A percentile compares a stretch with the other conserved stretches of the same genome.
Conservation (phyloP, 2,888 invertebrate species). For the Amblyjoppa proteus region DNA sequence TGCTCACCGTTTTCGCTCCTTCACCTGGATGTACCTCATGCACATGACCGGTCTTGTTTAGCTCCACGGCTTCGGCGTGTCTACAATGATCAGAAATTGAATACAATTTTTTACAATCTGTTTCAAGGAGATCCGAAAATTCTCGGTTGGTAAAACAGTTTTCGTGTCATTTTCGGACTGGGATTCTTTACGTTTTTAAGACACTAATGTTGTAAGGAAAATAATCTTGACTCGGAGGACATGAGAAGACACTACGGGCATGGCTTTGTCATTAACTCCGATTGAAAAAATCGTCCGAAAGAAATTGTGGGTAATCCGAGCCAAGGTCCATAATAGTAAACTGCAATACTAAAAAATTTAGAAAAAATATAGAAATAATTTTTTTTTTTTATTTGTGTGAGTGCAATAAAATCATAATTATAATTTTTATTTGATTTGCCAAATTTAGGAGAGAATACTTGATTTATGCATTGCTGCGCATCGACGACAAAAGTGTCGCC, state of each 20-base stretch:
- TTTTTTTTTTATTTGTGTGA: background rate
- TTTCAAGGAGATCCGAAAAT: background rate
- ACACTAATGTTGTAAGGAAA: background rate
- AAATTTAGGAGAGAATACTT: conserved; percentile 9
- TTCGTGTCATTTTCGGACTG: too few relatives aligned
- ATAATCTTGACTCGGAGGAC: background rate
- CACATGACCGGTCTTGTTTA: conserved; percentile 71
- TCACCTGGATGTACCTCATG: conserved; percentile 35
- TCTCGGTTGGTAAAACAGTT: background rate
- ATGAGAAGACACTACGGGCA: background rate
- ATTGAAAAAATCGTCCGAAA: background rate
- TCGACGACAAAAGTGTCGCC: conserved; percentile 34
- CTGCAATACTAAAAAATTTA: too few relatives aligned
- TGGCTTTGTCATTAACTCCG: background rate
- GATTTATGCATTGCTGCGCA: conserved; percentile 15
- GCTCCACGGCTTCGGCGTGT: conserved; percentile 71
- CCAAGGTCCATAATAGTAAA: background rate
- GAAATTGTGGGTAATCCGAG: background rate
- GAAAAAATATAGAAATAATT: background rate
- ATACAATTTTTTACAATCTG: background rate
- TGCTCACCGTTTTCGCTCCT: conserved; percentile 72
- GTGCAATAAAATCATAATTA: too few relatives aligned
- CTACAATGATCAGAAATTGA: conserved; percentile 51
- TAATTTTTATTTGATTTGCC: too few relatives aligned
- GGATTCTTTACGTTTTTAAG: background rate